Percentiles rank a stretch among this genome's conserved stretches.
phyloP scores from a whole-genome alignment of 2,113 vertebrate genomes.

The Chloropsis cyanopogon region DNA sequence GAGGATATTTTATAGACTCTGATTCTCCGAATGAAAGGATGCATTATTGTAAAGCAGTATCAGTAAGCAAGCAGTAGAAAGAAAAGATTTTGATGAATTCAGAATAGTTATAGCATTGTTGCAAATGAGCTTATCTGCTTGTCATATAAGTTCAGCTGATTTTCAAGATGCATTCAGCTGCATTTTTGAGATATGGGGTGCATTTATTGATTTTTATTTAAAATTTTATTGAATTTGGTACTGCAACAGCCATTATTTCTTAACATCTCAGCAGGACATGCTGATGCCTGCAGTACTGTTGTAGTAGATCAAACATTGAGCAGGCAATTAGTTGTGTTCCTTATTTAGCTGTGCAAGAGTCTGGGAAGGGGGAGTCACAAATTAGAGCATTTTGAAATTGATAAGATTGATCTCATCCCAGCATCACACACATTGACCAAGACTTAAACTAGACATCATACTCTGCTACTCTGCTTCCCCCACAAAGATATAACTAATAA shows the following conservation, averaged over 20 bases:
- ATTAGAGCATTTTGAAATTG: background rate
- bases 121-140: background rate
- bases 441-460: background rate
- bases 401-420: background rate
- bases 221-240: background rate
- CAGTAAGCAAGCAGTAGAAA: background rate
- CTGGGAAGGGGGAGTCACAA: fast-evolving
- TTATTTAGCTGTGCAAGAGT: background rate
- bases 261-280: background rate
- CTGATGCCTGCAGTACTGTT: background rate
- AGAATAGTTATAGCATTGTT: background rate
- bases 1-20: background rate
- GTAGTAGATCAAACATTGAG: background rate
- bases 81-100: background rate
- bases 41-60: background rate
- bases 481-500: background rate
- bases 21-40: background rate
- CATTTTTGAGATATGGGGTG: background rate
- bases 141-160: background rate
- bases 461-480: background rate
- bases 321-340: background rate
- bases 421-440: background rate
- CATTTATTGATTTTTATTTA: slow-evolving; percentile 26
- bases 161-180: background rate
- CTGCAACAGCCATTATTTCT: background rate